These are phyloP conservation scores for Gisinianus flammeolus DNA, from an alignment of 2,888 invertebrate species.

Conservation along the genomic window DNA sequence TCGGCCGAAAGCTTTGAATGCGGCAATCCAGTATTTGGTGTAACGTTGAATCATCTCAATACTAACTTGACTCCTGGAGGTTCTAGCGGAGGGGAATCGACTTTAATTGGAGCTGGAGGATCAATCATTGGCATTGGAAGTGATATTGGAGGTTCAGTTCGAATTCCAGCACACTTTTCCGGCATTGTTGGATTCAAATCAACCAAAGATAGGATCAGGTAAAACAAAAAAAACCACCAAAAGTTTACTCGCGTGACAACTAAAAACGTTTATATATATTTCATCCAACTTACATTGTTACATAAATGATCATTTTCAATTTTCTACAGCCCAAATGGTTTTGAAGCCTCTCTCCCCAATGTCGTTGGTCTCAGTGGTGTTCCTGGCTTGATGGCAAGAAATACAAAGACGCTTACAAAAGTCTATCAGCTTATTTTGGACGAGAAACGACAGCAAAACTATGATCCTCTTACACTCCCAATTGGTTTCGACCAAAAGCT, in stretches of 20 bases:
- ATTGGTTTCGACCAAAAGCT: constrained; percentile 60
- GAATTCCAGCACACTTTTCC: constrained; percentile 64
- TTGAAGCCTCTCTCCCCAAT: constrained; percentile 51
- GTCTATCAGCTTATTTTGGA: constrained; percentile 59
- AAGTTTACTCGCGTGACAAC: too few relatives aligned
- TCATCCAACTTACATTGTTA: too few relatives aligned
- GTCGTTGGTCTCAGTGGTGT: constrained; percentile 55
- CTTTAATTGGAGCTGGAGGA: constrained; percentile 63
- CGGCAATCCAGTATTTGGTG: constrained; percentile 62
- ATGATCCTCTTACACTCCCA: constrained; percentile 60
- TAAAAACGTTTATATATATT: too few relatives aligned
- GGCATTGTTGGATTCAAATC: constrained; percentile 50
- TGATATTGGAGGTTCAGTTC: constrained; percentile 65
- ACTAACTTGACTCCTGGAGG: constrained; percentile 63
- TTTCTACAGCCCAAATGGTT: constrained; percentile 42
- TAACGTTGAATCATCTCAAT: constrained; percentile 63
- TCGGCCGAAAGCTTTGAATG: constrained; percentile 58
- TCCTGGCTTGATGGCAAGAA: constrained; percentile 61
- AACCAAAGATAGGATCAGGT: constrained; percentile 48
- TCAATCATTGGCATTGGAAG: constrained; percentile 63
- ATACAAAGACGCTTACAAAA: constrained; percentile 60
- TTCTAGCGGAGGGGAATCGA: constrained; percentile 64
- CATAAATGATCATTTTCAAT: constrained; percentile 25
- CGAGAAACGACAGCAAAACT: constrained; percentile 43
- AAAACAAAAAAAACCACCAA: not conserved